A percentile compares a stretch with the other conserved stretches of the same genome.
These are phyloP conservation scores for Eucidaris tribuloides DNA, from an alignment of 35 echinoderm and acorn worm species.

Conservation along the genomic window DNA sequence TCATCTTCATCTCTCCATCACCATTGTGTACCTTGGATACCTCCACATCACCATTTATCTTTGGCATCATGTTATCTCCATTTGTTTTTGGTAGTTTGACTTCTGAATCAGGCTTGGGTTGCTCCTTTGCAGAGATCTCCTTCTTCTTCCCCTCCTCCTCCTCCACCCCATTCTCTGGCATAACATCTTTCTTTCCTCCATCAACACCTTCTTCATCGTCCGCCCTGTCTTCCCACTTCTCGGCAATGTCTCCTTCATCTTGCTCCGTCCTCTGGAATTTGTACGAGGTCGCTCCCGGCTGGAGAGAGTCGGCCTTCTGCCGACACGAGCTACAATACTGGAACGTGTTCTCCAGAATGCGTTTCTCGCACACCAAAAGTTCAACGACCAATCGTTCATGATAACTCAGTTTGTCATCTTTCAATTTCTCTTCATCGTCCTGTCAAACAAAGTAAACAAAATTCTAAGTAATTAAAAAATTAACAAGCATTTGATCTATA, in stretches of 20 bases:
- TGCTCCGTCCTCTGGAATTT: not conserved
- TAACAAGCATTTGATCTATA: no score
- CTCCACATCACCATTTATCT: slow-evolving; percentile 4
- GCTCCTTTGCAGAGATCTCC: no score
- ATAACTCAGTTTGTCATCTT: slow-evolving; percentile 27
- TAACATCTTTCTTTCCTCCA: no score
- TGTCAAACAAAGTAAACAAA: slow-evolving; percentile 6
- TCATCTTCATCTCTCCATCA: not conserved
- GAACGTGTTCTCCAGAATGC: slow-evolving; percentile 66
- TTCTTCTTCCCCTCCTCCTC: not conserved
- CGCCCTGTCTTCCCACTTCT: slow-evolving; percentile 46
- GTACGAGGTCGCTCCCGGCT: slow-evolving; percentile 52
- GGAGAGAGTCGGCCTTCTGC: slow-evolving; percentile 37
- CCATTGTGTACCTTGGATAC: not conserved
- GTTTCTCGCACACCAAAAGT: slow-evolving; percentile 57
- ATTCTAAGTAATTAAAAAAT: not conserved
- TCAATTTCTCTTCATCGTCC: slow-evolving; percentile 52
- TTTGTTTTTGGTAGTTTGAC: not conserved
- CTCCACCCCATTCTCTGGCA: not conserved
- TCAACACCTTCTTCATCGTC: slow-evolving; percentile 11
- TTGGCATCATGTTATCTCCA: not conserved
- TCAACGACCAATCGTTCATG: slow-evolving; percentile 52
- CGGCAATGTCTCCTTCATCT: slow-evolving; percentile 8
- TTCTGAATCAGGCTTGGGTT: not conserved
- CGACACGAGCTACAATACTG: slow-evolving; percentile 41